Evolutionary conservation across 2,797 vertebrate species (phyloP), one percentile per base, ranked within the genome.

Genomic region (Botia almorhae): DNA sequence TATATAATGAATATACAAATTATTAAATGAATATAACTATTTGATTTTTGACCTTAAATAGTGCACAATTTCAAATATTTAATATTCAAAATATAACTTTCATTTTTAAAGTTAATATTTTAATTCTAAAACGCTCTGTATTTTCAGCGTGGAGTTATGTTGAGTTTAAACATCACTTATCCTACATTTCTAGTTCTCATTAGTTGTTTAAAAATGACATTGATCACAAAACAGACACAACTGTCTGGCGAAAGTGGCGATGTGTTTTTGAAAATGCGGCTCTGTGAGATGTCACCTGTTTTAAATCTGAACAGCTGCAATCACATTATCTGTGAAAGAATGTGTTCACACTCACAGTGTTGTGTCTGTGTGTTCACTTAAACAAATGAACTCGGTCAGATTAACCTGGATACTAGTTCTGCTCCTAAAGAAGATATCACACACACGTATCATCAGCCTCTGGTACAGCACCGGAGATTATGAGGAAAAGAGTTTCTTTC

Each of bases 301-400:
- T 76, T 79, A 76, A 64, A 71, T 76, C 76, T 79, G 61, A 80
- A 82, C 64, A 63, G 33, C 19, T 68, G 55, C 68, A 85, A 69
- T 82, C 64, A 85, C 74, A 82, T 85, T 69, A 73, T 48, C 46
- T 17, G 71, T 36, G 14, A 43, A 69, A 36, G 39, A 64, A 26
- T 39, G 23, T 72, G 29, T 72, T 78, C 48, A 33, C 46, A 61
- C 50, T 33, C 56, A 29, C 56, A 29, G 65, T 70, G 29, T 55
- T 33, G 51, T 71, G n/a, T 78, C 63, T 53, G 43, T 61, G 69
- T 50, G 63, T 33, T 63, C 80, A 81, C 80, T 84, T 82, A 56
- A 51, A 29, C 17, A 69, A 76, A 76, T 63, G n/a, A 79, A 63
- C 11, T n/a, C 61, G 33, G 7, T 68, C 50, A 71, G 56, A 84